These are phyloP conservation scores for Ganaspis sp. DNA, from an alignment of 1,140 invertebrate genomes.

Conservation along the genomic window DNA sequence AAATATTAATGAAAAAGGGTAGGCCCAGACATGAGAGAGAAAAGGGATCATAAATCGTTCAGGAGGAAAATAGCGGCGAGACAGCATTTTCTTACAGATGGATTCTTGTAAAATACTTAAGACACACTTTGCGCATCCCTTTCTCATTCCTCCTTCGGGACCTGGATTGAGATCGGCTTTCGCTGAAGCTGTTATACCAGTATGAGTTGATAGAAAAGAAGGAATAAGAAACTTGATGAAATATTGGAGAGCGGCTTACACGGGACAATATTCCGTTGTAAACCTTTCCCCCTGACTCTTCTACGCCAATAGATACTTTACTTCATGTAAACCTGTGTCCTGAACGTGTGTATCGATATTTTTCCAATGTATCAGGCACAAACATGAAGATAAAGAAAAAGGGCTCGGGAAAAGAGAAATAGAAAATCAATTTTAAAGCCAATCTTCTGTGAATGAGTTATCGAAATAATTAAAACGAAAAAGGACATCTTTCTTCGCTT, in stretches of 20 bases:
- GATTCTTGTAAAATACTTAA: slow-evolving; percentile 67
- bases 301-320: slow-evolving; percentile 69
- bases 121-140: slow-evolving; percentile 63
- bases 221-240: slow-evolving; percentile 75
- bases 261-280: slow-evolving; percentile 75
- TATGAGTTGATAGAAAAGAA: slow-evolving; percentile 57
- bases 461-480: background rate
- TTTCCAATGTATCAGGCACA: slow-evolving; percentile 43
- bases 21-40: background rate
- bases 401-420: background rate
- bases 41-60: slow-evolving; percentile 54
- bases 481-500: background rate
- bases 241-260: slow-evolving; percentile 75
- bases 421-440: background rate
- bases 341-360: slow-evolving; percentile 53
- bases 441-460: slow-evolving; percentile 3
- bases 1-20: background rate
- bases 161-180: slow-evolving; percentile 55
- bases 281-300: slow-evolving; percentile 59
- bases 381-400: slow-evolving; percentile 21
- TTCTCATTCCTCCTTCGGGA: slow-evolving; percentile 45
- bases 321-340: slow-evolving; percentile 44
- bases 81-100: slow-evolving; percentile 61
- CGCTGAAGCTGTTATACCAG: slow-evolving; percentile 47
- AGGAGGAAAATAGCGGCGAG: slow-evolving; percentile 58